Evolutionary conservation across 2,113 vertebrate species (phyloP).

Genomic region (Amblyornis subalaris): DNA sequence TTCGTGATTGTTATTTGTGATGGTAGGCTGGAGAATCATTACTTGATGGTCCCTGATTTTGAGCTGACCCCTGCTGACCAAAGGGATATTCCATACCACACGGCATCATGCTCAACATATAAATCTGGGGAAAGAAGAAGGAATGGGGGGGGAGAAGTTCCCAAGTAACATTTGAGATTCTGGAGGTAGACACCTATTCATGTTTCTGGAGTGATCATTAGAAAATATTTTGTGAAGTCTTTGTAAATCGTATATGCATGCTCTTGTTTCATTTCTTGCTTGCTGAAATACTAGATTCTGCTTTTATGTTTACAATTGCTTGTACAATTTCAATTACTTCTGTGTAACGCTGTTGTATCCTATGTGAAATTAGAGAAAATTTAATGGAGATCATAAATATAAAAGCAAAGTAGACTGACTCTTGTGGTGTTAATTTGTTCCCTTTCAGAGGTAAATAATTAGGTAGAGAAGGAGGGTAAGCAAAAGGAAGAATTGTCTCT

Average conservation of each 20-base stretch:
- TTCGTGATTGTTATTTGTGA: background rate
- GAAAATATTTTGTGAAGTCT: background rate
- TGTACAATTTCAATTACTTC: background rate
- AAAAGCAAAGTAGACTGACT: background rate
- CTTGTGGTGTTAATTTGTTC: background rate
- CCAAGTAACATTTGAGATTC: background rate
- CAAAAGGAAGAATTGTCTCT: background rate
- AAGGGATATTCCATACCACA: background rate
- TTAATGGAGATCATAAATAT: background rate
- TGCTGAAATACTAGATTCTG: background rate
- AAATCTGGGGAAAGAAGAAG: background rate
- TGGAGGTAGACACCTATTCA: background rate
- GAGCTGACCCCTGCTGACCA: background rate
- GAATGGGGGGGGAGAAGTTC: background rate
- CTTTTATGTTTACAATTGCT: background rate
- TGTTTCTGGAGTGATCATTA: background rate
- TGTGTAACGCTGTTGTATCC: background rate
- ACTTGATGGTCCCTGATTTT: background rate
- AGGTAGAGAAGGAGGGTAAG: background rate
- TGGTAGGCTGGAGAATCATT: background rate
- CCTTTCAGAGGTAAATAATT: background rate
- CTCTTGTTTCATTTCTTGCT: background rate
- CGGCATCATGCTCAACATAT: background rate
- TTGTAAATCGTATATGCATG: background rate
- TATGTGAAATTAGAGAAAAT: background rate